Evolutionary conservation across 2,113 vertebrate genomes (phyloP).

Genomic region (Otolemur garnettii): DNA sequence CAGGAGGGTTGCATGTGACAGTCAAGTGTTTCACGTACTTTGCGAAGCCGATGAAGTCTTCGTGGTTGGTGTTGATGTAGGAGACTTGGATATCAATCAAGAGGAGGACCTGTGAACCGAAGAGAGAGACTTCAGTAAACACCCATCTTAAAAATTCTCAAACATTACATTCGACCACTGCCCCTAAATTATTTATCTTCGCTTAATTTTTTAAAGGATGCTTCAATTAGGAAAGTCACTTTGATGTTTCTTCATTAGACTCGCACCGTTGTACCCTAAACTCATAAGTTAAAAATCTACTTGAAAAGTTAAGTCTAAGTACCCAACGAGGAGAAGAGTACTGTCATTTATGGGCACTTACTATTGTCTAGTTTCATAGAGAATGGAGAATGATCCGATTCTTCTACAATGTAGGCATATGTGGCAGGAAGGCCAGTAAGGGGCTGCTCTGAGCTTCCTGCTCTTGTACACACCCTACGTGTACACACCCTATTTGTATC

Average conservation of each 20-base stretch:
- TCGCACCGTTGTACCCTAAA: background rate
- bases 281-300: constrained; percentile 16
- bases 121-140: constrained; percentile 18
- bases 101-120: constrained; percentile 90
- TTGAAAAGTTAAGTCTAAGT: constrained; percentile 34
- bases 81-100: constrained; percentile 96
- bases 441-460: background rate
- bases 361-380: background rate
- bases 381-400: background rate
- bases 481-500: background rate
- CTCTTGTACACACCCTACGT: background rate
- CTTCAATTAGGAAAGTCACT: background rate
- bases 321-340: background rate
- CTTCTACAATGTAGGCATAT: background rate
- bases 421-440: background rate
- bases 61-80: constrained; percentile 97
- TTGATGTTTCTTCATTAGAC: constrained; percentile 12
- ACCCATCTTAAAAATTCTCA: background rate
- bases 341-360: constrained; percentile 27
- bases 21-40: constrained; percentile 89
- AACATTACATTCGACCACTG: constrained; percentile 25
- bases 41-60: constrained; percentile 96
- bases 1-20: background rate
- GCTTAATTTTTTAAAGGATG: constrained; percentile 29
- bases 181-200: background rate